A percentile compares a stretch with the other conserved stretches of the same genome.
Evolutionary conservation across 2,888 invertebrate species (phyloP).

Genomic region (Zootermopsis nevadensis): DNA sequence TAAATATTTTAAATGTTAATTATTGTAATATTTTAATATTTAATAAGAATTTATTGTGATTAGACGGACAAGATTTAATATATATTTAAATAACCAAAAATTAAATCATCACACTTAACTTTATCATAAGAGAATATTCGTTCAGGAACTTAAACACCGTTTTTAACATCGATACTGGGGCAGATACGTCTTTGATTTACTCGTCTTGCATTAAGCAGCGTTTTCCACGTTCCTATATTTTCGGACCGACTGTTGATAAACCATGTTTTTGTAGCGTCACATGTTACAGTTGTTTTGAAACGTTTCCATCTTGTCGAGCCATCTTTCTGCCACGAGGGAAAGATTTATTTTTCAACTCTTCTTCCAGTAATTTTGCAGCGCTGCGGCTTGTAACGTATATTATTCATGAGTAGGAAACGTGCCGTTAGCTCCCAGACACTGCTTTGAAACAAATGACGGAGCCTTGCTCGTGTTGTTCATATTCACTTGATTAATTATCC

Average conservation of each 20-base stretch:
- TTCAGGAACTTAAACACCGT: no score
- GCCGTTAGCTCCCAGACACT: conserved; percentile 15
- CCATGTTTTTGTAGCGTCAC: not conserved
- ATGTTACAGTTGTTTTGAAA: not conserved
- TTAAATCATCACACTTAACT: no score
- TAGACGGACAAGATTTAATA: no score
- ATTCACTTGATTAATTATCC: conserved; percentile 47
- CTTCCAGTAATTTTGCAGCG: conserved; percentile 37
- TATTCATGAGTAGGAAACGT: conserved; percentile 37
- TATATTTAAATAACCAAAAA: no score
- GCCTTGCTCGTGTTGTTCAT: conserved; percentile 32
- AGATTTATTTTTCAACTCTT: conserved; percentile 42
- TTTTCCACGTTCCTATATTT: not conserved
- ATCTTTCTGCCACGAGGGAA: conserved; percentile 10
- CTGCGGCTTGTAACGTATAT: conserved; percentile 39
- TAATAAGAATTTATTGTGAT: no score
- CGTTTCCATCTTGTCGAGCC: not conserved
- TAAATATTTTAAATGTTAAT: no score
- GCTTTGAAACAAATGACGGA: conserved; percentile 40
- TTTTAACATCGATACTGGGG: no score
- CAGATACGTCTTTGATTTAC: no score
- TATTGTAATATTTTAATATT: no score
- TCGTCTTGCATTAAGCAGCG: no score
- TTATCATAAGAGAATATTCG: no score
- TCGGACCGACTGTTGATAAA: not conserved